Percentiles rank a stretch among this genome's conserved stretches.
phyloP scores from a whole-genome alignment of 2,797 vertebrate species.

The Xyrichtys novacula region DNA sequence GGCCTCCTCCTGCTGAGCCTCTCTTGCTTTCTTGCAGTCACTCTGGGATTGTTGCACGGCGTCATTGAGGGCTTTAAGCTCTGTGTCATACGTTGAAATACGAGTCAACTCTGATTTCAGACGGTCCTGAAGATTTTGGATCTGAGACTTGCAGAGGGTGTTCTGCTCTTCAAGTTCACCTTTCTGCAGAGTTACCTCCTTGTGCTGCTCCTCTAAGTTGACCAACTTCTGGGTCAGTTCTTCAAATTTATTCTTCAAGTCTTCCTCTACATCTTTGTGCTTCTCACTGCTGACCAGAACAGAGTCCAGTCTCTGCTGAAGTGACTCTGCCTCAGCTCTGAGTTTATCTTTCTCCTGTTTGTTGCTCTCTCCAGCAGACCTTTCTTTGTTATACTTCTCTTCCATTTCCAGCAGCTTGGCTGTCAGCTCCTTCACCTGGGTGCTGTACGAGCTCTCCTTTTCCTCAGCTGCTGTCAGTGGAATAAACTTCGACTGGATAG shows the following conservation, averaged over 20 bases:
- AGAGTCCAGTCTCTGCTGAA: constrained; percentile 84
- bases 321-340: constrained; percentile 74
- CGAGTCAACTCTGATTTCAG: constrained; percentile 83
- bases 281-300: constrained; percentile 79
- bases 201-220: constrained; percentile 80
- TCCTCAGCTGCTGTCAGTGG: constrained; percentile 86
- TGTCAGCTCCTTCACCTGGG: constrained; percentile 81
- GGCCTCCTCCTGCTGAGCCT: constrained; percentile 74
- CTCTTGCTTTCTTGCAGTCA: constrained; percentile 82
- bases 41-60: constrained; percentile 81
- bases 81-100: constrained; percentile 82
- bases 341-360: constrained; percentile 85
- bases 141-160: constrained; percentile 71
- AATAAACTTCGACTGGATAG: constrained; percentile 91
- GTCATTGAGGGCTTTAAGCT: constrained; percentile 81
- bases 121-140: constrained; percentile 80
- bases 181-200: constrained; percentile 73
- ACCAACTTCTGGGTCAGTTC: constrained; percentile 81
- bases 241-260: constrained; percentile 75
- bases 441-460: constrained; percentile 85
- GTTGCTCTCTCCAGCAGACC: constrained; percentile 74
- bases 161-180: constrained; percentile 82
- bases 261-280: constrained; percentile 79
- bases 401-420: constrained; percentile 81
- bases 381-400: constrained; percentile 74